These are phyloP conservation scores for Druon quercuslanigerum DNA, from an alignment of 1,140 invertebrate genomes.

Conservation along the genomic window DNA sequence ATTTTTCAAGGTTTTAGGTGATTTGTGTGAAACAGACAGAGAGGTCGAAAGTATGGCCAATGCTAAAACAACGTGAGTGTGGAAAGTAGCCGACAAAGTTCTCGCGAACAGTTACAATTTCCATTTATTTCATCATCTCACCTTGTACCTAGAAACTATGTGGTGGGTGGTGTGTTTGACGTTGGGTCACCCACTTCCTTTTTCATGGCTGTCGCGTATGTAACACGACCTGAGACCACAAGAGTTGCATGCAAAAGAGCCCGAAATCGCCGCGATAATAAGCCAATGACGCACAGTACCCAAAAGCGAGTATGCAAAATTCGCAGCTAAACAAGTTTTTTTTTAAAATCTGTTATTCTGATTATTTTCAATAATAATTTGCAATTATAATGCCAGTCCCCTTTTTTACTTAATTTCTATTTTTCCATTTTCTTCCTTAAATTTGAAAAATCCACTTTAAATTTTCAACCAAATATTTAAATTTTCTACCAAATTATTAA, in stretches of 20 bases:
- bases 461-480: too few relatives aligned
- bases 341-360: too few relatives aligned
- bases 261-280: conserved; percentile 29
- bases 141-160: conserved; percentile 10
- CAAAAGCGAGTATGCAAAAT: neutral
- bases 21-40: too few relatives aligned
- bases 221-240: conserved; percentile 50
- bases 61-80: neutral
- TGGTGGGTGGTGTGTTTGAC: conserved; percentile 42
- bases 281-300: conserved; percentile 15
- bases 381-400: too few relatives aligned
- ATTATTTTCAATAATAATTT: too few relatives aligned
- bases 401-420: too few relatives aligned
- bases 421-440: too few relatives aligned
- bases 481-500: too few relatives aligned
- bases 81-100: conserved; percentile 6
- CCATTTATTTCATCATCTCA: conserved; percentile 52
- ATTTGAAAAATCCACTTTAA: too few relatives aligned
- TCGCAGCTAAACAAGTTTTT: neutral
- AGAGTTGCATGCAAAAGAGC: conserved; percentile 52
- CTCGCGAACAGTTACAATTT: conserved; percentile 55
- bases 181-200: conserved; percentile 64
- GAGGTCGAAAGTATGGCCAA: too few relatives aligned
- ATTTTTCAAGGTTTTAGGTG: too few relatives aligned
- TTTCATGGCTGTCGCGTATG: conserved; percentile 67